These are phyloP conservation scores for Ectobius pallidus DNA, from an alignment of 2,888 invertebrate genomes.

Conservation along the genomic window DNA sequence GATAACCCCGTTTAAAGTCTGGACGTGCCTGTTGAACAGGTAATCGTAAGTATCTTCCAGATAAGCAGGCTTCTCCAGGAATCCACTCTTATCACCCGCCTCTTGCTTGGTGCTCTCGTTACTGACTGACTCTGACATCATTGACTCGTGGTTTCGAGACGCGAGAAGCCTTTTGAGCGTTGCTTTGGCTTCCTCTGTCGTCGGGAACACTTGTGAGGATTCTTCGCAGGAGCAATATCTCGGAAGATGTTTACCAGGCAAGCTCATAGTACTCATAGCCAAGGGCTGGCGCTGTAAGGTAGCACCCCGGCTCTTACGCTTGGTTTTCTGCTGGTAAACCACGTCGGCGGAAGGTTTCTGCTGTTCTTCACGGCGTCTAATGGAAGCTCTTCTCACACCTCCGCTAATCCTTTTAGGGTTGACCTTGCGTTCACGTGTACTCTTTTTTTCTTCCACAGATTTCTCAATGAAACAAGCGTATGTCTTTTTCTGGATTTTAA, in stretches of 20 bases:
- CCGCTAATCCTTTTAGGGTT: neutral
- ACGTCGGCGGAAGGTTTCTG: neutral
- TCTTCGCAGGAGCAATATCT: slow-evolving; percentile 5
- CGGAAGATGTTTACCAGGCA: neutral
- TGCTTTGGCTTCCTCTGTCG: slow-evolving; percentile 10
- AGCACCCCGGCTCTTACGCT: neutral
- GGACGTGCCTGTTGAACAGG: slow-evolving; percentile 22
- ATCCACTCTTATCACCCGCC: neutral
- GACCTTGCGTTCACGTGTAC: too few relatives aligned
- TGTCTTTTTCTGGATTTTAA: neutral
- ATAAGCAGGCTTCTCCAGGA: neutral
- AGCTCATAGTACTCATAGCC: neutral
- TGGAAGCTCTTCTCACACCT: neutral
- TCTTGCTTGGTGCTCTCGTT: neutral
- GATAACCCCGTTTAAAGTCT: neutral
- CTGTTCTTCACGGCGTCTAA: neutral
- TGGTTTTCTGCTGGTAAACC: slow-evolving; percentile 1
- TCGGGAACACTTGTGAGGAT: neutral
- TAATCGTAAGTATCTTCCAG: slow-evolving; percentile 9
- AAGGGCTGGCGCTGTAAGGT: neutral
- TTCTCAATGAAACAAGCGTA: neutral
- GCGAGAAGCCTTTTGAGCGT: slow-evolving; percentile 23
- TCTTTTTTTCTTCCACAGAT: neutral
- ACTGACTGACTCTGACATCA: slow-evolving; percentile 8
- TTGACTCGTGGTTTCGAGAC: neutral